Base-by-base conservation (phyloP, 2,797 vertebrate species). In the Myiotriccus ornatus region DNA sequence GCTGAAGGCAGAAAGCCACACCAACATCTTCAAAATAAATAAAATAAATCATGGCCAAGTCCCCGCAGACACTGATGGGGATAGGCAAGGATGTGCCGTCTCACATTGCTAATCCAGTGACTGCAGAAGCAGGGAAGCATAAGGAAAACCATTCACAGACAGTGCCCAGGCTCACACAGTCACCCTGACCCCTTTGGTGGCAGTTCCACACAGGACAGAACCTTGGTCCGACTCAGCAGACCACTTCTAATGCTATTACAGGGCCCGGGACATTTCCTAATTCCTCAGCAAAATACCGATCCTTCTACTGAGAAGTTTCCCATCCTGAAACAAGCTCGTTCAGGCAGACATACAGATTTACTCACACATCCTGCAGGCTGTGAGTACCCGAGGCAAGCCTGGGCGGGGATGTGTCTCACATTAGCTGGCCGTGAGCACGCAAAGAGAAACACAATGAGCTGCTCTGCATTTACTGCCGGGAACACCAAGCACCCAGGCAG, bases 391-490 rank as follows among this genome's bases (percentile, higher is more conserved):
- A 65, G 77, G 21, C 25, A 19, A 80, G 37, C 20, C 64, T 57
- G 34, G 22, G 12, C 0, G 0, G 34, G 41, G 44, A 43, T 39
- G 37, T 46, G 28, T 9, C 70, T 87, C 77, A 37, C 44, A 17
- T 47, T 10, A 49, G 27, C 39, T 73, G 81, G 41, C 69, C 1
- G 0, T 1, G 16, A 76, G 64, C 14, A 17, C 0, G 1, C 16
- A 60, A 27, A 2, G 6, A 41, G 82, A 47, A 78, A 28, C 57
- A 19, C 20, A 24, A 47, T 1, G 25, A 74, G 69, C 65, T 81
- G 53, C 37, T 81, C 47, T 34, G 80, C 49, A 5, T 47, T 50
- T 50, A 23, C 27, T 56, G 56, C 56, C 0, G 2, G 71, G 49
- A 79, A 53, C 53, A 43, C 28, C 0, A 0, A 81, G 11, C 4